Percentiles rank a stretch among this genome's conserved stretches.
Conservation (phyloP, 2,797 vertebrate genomes). For the Amblyopsis hoosieri region DNA sequence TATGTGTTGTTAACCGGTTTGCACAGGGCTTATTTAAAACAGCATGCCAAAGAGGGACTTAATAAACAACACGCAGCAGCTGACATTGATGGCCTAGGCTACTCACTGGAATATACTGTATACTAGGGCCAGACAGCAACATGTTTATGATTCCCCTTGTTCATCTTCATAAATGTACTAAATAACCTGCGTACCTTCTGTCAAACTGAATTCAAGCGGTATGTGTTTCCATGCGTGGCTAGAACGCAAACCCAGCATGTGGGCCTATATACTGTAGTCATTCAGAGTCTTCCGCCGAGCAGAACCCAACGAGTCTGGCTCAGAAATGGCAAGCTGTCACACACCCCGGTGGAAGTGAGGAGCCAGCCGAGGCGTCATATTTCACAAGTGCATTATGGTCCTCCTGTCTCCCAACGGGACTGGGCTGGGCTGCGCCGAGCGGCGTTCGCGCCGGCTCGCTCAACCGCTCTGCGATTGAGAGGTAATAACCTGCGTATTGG, state of each 20-base stretch:
- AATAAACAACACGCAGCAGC: constrained; percentile 49
- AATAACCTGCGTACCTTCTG: neutral
- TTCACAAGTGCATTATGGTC: constrained; percentile 77
- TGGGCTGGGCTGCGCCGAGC: constrained; percentile 54
- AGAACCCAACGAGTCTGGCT: no score
- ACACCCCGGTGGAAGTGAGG: constrained; percentile 25
- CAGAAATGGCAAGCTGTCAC: neutral
- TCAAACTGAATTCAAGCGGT: constrained; percentile 5
- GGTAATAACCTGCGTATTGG: constrained; percentile 54
- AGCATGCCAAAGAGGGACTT: constrained; percentile 32
- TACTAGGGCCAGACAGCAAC: constrained; percentile 29
- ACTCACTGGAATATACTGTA: constrained; percentile 12
- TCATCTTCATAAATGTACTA: constrained; percentile 13
- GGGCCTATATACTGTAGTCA: neutral
- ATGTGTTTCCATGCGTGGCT: neutral
- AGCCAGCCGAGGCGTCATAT: constrained; percentile 72
- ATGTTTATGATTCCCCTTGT: constrained; percentile 6
- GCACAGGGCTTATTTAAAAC: constrained; percentile 69
- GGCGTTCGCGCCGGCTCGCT: constrained; percentile 56
- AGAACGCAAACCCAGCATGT: neutral
- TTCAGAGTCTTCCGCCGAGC: no score
- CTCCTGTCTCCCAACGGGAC: constrained; percentile 74
- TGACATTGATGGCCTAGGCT: constrained; percentile 46
- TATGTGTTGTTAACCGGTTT: constrained; percentile 74
- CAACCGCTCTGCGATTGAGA: constrained; percentile 57